These are phyloP conservation scores for Arenicola marina DNA, from an alignment of 2,888 invertebrate genomes.

Conservation along the genomic window DNA sequence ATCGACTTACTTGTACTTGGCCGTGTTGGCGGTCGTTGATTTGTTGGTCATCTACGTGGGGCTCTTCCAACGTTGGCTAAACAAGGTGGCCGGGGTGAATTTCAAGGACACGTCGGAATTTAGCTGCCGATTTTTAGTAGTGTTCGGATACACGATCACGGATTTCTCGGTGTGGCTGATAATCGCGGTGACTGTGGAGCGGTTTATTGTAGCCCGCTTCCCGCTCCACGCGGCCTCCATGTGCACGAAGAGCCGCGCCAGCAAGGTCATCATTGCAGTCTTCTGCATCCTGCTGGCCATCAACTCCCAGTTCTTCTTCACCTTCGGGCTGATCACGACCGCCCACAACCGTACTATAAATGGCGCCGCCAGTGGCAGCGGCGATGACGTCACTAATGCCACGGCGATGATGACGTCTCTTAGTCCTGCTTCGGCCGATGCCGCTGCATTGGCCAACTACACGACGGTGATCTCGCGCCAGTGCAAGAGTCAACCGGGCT, in stretches of 20 bases:
- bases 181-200: constrained; percentile 55
- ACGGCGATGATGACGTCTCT: too few relatives aligned
- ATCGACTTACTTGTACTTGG: constrained; percentile 50
- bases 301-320: constrained; percentile 53
- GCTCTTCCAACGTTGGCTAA: constrained; percentile 48
- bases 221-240: constrained; percentile 46
- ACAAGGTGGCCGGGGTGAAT: constrained; percentile 41
- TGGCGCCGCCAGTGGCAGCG: too few relatives aligned
- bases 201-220: constrained; percentile 48
- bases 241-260: constrained; percentile 47
- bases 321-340: constrained; percentile 23
- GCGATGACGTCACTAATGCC: background rate
- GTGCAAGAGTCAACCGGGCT: constrained; percentile 19
- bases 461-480: too few relatives aligned
- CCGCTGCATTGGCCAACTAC: too few relatives aligned
- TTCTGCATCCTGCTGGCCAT: constrained; percentile 41
- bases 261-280: constrained; percentile 37
- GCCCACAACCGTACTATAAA: too few relatives aligned
- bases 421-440: too few relatives aligned
- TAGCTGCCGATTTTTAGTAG: constrained; percentile 45
- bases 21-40: constrained; percentile 47
- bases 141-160: constrained; percentile 44
- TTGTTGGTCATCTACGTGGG: constrained; percentile 48
- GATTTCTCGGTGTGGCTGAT: constrained; percentile 56
- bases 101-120: constrained; percentile 38